Percentiles rank a stretch among this genome's conserved stretches.
Evolutionary conservation across 2,113 vertebrate species (phyloP).

Genomic region (Telmatochromis sp.): DNA sequence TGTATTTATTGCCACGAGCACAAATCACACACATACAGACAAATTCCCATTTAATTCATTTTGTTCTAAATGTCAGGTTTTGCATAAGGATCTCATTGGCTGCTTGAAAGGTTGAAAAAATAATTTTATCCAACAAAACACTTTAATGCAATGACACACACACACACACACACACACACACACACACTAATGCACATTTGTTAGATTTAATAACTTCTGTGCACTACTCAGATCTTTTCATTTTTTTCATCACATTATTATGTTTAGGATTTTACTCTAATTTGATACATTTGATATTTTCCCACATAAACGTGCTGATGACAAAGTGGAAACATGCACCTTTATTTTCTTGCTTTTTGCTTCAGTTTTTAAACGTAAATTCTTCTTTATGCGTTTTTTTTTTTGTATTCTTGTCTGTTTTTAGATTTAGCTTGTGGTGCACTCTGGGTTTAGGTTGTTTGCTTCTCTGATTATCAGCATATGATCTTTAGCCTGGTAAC

Average conservation of each 20-base stretch:
- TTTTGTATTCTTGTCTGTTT: not conserved
- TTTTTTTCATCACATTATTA: not conserved
- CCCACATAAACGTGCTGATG: not conserved
- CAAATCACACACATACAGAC: not conserved
- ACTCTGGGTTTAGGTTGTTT: not conserved
- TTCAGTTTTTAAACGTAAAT: fast-evolving
- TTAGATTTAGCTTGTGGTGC: not conserved
- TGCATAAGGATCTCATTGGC: not conserved
- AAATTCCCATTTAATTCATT: not conserved
- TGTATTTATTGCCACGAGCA: not conserved
- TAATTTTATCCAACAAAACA: not conserved
- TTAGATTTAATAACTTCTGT: not conserved
- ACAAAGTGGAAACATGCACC: not conserved
- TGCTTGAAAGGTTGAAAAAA: not conserved
- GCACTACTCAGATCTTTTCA: not conserved
- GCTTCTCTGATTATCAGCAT: not conserved
- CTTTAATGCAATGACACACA: not conserved
- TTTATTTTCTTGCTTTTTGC: not conserved
- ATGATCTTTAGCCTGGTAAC: not conserved
- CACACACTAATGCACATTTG: not conserved
- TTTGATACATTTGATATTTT: not conserved
- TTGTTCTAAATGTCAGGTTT: constrained; percentile 2
- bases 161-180: not conserved
- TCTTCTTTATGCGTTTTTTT: fast-evolving
- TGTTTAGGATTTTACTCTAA: not conserved